Evolutionary conservation across 2,113 vertebrate genomes (phyloP).

Genomic region (Indicator indicator): DNA sequence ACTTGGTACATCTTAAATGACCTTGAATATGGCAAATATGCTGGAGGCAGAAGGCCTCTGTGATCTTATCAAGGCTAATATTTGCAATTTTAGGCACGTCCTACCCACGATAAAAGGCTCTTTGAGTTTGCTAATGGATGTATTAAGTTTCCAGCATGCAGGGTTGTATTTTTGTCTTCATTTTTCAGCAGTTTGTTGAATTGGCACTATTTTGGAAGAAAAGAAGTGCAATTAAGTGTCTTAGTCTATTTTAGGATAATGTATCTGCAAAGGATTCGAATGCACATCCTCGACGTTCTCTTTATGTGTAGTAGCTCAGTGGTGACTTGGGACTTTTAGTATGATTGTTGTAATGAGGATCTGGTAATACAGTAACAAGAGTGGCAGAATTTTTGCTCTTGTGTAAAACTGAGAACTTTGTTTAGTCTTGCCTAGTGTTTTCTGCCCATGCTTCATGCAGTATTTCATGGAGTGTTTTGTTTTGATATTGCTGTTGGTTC

Average conservation of each 20-base stretch:
- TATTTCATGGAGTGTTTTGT: not conserved
- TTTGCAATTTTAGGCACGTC: not conserved
- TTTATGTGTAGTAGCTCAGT: not conserved
- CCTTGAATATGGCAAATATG: conserved; percentile 47
- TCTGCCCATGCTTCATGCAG: not conserved
- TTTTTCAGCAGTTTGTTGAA: not conserved
- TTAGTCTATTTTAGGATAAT: conserved; percentile 20
- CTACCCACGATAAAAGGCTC: not conserved
- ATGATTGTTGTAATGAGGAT: not conserved
- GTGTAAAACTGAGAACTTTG: not conserved
- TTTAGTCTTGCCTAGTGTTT: not conserved
- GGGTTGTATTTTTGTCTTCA: not conserved
- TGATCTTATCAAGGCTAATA: conserved; percentile 19
- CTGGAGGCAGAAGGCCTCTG: conserved; percentile 12
- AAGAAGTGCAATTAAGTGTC: not conserved
- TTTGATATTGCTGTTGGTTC: not conserved
- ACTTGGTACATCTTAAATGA: conserved; percentile 2
- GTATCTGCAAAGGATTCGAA: conserved; percentile 2
- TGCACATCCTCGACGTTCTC: not conserved
- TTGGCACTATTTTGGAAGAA: not conserved
- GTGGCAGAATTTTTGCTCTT: not conserved
- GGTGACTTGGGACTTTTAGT: not conserved
- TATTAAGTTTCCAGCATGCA: not conserved
- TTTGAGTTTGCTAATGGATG: not conserved
- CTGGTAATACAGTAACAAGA: not conserved